Base-by-base conservation (phyloP, 2,113 vertebrate genomes). In the Promerops cafer region DNA sequence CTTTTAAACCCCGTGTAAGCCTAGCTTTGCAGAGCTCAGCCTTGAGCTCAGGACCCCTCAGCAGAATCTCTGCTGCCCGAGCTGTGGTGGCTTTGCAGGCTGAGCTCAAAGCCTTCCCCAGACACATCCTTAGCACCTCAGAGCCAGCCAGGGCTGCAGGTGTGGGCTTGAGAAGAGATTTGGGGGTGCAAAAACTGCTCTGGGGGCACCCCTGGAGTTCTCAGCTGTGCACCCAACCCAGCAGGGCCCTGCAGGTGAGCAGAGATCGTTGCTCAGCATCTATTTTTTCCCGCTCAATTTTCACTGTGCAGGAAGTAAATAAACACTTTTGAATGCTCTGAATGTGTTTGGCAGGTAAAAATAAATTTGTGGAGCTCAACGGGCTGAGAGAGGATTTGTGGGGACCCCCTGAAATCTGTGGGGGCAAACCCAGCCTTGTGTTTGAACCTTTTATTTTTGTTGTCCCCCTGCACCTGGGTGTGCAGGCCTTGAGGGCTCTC, bases 211-310 rank as follows among this genome's bases (percentile, higher is more conserved):
- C n/a, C 5, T 33, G 90, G 53, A n/a, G 68, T 8, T 63, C 4
- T 92, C 90, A 95, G 90, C 92, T 95, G 96, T 61, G 83, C 90
- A 66, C 33, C 90, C 82, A 35, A 83, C 35, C 42, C 96, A 63
- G 61, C 79, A 54, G 66, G 64, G 54, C 68, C 76, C 83, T 89
- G 96, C 95, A 96, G 95, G 95, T 97, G 96, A 96, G 94, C 89
- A 42, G 40, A 87, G 74, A 87, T 91, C 93, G 95, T 97, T 97
- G 94, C 93, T 83, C 60, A 54, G 83, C 80, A 53, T 65, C 83
- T 94, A 26, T 89, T 94, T 92, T 93, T 91, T 23, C 31, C 31
- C 5, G 44, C 80, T 71, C 22, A 4, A 40, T 39, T 88, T 84
- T 8, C 3, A 3, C 69, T 1, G 26, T 8, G 77, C 96, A 97